These are phyloP conservation scores for Amphipyra berbera DNA, from an alignment of 2,888 invertebrate species.

Conservation along the genomic window DNA sequence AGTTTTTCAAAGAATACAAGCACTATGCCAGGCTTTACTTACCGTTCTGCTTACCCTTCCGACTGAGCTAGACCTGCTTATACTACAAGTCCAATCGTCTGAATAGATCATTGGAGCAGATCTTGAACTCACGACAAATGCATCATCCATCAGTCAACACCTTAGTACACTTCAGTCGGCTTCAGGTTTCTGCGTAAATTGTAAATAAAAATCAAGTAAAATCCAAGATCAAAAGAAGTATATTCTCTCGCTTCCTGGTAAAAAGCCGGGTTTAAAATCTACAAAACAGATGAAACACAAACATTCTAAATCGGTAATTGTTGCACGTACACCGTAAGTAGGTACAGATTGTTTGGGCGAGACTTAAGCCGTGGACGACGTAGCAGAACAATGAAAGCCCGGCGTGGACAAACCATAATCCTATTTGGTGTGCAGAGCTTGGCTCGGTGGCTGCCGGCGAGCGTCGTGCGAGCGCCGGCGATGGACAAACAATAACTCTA, in stretches of 20 bases:
- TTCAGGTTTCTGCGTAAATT: too few relatives aligned
- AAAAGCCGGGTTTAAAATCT: background rate
- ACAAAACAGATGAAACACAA: background rate
- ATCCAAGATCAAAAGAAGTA: too few relatives aligned
- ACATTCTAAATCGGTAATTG: constrained; percentile 59
- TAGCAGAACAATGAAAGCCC: constrained; percentile 69
- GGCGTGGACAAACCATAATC: constrained; percentile 74
- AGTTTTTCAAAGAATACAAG: background rate
- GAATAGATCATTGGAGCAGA: background rate
- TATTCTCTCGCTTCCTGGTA: too few relatives aligned
- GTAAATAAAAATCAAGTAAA: too few relatives aligned
- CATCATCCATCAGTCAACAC: background rate
- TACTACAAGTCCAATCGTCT: background rate
- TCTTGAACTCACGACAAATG: background rate
- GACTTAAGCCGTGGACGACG: constrained; percentile 64
- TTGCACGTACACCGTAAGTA: constrained; percentile 59
- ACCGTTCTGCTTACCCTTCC: background rate
- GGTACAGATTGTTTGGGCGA: constrained; percentile 63
- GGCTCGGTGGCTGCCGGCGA: constrained; percentile 33
- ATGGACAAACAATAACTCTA: constrained; percentile 71
- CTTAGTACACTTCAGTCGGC: background rate
- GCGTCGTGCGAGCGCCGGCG: constrained; percentile 41
- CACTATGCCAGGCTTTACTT: background rate
- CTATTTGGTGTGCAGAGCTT: constrained; percentile 68
- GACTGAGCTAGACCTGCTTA: background rate